Evolutionary conservation across 1,140 invertebrate genomes (phyloP), one percentile per base, ranked within the genome.

Genomic region (Drosophila pachea): DNA sequence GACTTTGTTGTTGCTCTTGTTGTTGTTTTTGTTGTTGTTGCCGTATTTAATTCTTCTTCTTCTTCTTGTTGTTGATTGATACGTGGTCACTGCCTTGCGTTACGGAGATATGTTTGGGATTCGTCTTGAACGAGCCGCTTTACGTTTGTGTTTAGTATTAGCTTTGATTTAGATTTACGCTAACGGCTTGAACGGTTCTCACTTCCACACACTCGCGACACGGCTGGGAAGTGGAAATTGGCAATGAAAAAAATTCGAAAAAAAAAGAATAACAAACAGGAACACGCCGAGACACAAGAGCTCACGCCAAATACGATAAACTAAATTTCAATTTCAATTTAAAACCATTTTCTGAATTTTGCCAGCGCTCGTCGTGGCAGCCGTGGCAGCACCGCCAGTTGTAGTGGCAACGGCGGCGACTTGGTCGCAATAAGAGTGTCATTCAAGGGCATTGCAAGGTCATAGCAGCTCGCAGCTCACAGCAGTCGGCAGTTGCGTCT

Each of bases 401-500:
- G 64, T 69, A 79, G 73, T 82, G 78, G 78, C 84, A 73, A 70
- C 78, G 73, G 71, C 73, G 61, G 68, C 76, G 63, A 86, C 74
- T 82, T 88, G 84, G 79, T 87, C 68, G 78, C 83, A 88, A 79
- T 78, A 88, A 88, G 79, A 87, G 87, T 88, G 87, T 87, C 87
- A 86, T 88, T 88, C 87, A 88, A 88, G 87, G 87, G 87, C 87
- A 88, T 88, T 88, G 79, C 87, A 88, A 88, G 87, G 87, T 88
- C 87, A 73, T 79, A 88, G 77, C 72, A 75, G 59, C 65, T 58
- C 48, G 45, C 56, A 32, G 49, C 43, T 52, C 35, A 33, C 66
- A 36, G 12, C 43, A 47, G 45, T 70, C 62, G 68, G 54, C 68
- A 74, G 70, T 81, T 82, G 78, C 74, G 74, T 81, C 74, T 82